Base-by-base conservation (phyloP, 2,797 vertebrate genomes). In the Centropyge bicolor region DNA sequence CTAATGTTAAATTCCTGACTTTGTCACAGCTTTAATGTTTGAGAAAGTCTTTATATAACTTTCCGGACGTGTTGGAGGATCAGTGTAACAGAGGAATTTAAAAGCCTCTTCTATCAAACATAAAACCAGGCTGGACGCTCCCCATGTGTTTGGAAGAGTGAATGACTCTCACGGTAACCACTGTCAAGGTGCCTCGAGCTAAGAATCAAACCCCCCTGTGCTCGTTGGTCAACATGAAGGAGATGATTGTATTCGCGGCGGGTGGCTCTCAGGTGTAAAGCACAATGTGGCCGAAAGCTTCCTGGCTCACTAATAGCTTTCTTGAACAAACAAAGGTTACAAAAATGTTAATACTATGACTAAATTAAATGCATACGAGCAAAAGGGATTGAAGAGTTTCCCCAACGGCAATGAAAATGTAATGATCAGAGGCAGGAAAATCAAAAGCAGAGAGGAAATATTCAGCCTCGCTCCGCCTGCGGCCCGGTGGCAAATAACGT, bases 321-420 rank as follows among this genome's bases (percentile, higher is more conserved):
- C 77, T 52, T 80, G 43, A 81, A 71, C 85, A 85, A 89, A 92
- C 86, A 91, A 77, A 85, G 84, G 83, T 88, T 85, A 84, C 54
- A 79, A 59, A 87, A 85, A 83, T 80, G 81, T 87, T 89, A 83
- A 90, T 72, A 65, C 57, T 55, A 20, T 19, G 77, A 82, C 82
- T 84, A 74, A 92, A 90, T 77, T 76, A 88, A 90, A 86, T 72
- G 71, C 70, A 85, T 35, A 78, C 76, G 68, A 78, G 76, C 27
- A 31, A 0, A n/a, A 67, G 70, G 69, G 51, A 61, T 81, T 74
- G 78, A 85, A 80, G 55, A 65, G 80, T 31, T 62, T 51, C 62
- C 88, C 91, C 80, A 20, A 8, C 0, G 62, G 88, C 86, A n/a
- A 71, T 78, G 73, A 77, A 77, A 31, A 86, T 85, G 70, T 80